Conservation (phyloP, 2,888 invertebrate species). For the Anoncus sp. region DNA sequence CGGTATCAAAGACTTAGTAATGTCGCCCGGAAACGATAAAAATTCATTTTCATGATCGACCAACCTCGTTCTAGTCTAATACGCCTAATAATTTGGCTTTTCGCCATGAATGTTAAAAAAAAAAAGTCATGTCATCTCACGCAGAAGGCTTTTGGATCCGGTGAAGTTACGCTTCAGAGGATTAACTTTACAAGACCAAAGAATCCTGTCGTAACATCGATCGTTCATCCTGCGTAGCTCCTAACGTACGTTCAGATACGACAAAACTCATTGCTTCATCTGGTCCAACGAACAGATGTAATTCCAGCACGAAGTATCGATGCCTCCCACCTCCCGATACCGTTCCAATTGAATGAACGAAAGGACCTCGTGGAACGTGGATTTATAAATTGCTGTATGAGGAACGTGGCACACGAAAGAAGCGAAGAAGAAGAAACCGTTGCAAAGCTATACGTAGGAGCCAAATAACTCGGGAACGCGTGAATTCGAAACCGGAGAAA, state of each 20-base stretch:
- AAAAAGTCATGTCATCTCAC: too few species aligned
- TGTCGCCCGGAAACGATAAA: neutral
- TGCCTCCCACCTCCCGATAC: too few species aligned
- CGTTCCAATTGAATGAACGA: conserved; percentile 44
- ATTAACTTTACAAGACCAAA: neutral
- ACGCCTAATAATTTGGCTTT: too few species aligned
- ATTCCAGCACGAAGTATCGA: conserved; percentile 55
- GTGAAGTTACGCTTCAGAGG: neutral
- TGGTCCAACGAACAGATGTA: conserved; percentile 37
- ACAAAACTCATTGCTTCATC: conserved; percentile 38
- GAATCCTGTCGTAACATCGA: conserved; percentile 17
- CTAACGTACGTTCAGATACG: conserved; percentile 1
- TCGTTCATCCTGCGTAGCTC: conserved; percentile 25
- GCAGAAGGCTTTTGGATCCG: neutral
- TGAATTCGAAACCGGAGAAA: conserved; percentile 21
- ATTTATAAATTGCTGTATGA: conserved; percentile 21
- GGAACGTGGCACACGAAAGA: neutral
- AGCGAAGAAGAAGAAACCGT: neutral
- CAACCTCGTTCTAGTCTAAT: neutral
- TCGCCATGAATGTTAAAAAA: too few species aligned
- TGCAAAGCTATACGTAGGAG: neutral
- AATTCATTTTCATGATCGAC: neutral
- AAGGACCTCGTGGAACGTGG: conserved; percentile 19
- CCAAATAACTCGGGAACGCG: conserved; percentile 40
- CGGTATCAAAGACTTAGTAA: neutral